Percentiles rank a stretch among this genome's conserved stretches.
Evolutionary conservation across 2,113 vertebrate genomes (phyloP).

Genomic region (Siniperca chuatsi): DNA sequence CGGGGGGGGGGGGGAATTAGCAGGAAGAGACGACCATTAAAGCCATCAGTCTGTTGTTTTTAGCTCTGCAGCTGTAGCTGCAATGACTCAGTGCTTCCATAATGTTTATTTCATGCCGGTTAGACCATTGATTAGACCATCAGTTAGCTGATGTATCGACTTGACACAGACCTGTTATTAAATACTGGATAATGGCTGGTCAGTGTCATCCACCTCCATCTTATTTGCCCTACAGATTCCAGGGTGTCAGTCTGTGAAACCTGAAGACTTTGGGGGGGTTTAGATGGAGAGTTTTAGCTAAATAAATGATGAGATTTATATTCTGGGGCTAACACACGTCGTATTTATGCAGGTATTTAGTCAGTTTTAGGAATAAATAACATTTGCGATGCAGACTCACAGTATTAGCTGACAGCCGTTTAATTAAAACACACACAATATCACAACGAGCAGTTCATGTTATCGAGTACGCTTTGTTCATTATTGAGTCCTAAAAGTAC

Average conservation of each 20-base stretch:
- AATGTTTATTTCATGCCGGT: slow-evolving; percentile 3
- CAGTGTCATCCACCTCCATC: neutral
- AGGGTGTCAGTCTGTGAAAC: neutral
- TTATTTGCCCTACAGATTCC: neutral
- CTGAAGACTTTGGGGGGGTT: neutral
- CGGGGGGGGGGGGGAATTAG: slow-evolving; percentile 1
- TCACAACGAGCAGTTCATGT: too few species aligned
- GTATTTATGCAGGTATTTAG: too few species aligned
- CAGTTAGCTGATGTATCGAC: slow-evolving; percentile 3
- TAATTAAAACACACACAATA: too few species aligned
- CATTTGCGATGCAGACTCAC: too few species aligned
- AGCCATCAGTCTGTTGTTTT: slow-evolving; percentile 27
- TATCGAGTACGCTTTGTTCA: too few species aligned
- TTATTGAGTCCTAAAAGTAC: too few species aligned
- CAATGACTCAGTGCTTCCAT: slow-evolving; percentile 6
- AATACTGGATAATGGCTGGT: slow-evolving; percentile 13
- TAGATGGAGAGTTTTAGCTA: neutral
- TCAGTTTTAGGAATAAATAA: too few species aligned
- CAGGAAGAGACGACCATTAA: slow-evolving; percentile 20
- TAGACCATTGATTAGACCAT: neutral
- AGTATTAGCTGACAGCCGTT: too few species aligned
- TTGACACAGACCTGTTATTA: slow-evolving; percentile 3
- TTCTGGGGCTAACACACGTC: too few species aligned
- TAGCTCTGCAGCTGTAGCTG: slow-evolving; percentile 26
- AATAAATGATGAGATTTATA: too few species aligned